These are phyloP conservation scores for Pseudorhiza aurosa DNA, from an alignment of 30 jellyfish, hydroid and myxozoan species.

Conservation along the genomic window DNA sequence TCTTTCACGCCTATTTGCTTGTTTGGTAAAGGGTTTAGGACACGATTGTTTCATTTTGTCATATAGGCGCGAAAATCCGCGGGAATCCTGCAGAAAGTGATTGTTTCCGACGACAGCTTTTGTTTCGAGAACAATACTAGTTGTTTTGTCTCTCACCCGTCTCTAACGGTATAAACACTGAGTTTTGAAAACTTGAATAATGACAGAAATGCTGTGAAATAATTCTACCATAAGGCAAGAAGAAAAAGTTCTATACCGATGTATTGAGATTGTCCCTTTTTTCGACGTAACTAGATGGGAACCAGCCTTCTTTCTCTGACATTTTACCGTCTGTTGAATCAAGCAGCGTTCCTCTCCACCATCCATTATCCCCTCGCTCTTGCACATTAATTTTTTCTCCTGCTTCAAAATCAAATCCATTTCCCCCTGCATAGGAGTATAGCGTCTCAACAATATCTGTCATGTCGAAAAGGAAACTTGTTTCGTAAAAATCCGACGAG, in stretches of 20 bases:
- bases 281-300: constrained; percentile 69
- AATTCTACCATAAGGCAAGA: too few species aligned
- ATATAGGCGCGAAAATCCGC: constrained; percentile 9
- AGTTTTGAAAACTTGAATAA: neutral
- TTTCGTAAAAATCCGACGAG: neutral
- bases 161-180: neutral
- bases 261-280: neutral
- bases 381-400: constrained; percentile 52
- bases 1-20: constrained; percentile 8
- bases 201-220: too few species aligned
- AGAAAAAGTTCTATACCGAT: neutral
- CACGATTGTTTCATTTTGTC: neutral
- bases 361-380: constrained; percentile 73
- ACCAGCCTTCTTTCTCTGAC: constrained; percentile 57
- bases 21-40: neutral
- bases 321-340: constrained; percentile 17
- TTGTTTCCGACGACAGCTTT: neutral
- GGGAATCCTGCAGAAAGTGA: constrained; percentile 8
- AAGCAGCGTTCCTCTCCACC: constrained; percentile 72
- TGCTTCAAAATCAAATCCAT: constrained; percentile 61
- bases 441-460: constrained; percentile 57
- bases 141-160: neutral
- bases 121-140: neutral
- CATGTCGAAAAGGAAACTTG: neutral
- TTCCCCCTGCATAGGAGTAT: constrained; percentile 34